Conservation (phyloP, 2,797 vertebrate species). For the Morus bassanus region DNA sequence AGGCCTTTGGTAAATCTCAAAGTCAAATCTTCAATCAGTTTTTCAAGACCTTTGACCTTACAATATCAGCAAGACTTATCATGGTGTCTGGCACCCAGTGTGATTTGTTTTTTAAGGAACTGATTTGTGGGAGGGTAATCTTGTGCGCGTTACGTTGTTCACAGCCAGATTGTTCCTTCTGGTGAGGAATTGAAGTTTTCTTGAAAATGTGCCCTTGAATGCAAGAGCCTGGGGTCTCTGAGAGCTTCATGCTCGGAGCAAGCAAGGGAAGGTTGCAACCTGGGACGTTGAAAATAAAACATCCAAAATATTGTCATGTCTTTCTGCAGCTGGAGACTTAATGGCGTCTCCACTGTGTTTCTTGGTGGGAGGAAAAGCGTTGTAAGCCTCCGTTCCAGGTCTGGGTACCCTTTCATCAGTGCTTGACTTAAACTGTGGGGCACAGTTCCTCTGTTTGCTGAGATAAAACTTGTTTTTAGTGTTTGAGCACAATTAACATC, state of each 20-base stretch:
- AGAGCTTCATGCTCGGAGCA: background rate
- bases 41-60: background rate
- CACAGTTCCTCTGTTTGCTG: constrained; percentile 56
- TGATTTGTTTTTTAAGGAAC: background rate
- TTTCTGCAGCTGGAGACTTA: background rate
- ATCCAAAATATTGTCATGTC: background rate
- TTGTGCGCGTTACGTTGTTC: accelerated
- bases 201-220: background rate
- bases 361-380: background rate
- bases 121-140: background rate
- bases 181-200: background rate
- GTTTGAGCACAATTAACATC: constrained; percentile 57
- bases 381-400: background rate
- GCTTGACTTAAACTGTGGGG: constrained; percentile 35
- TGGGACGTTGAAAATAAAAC: background rate
- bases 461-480: constrained; percentile 47
- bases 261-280: background rate
- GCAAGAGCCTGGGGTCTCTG: background rate
- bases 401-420: constrained; percentile 37
- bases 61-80: background rate
- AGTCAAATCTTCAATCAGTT: background rate
- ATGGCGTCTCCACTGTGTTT: background rate
- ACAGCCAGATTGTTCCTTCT: background rate
- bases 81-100: background rate
- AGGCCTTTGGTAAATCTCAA: background rate